Evolutionary conservation across 2,888 invertebrate species (phyloP), one percentile per base, ranked within the genome.

Genomic region (Apotomis betuletana): DNA sequence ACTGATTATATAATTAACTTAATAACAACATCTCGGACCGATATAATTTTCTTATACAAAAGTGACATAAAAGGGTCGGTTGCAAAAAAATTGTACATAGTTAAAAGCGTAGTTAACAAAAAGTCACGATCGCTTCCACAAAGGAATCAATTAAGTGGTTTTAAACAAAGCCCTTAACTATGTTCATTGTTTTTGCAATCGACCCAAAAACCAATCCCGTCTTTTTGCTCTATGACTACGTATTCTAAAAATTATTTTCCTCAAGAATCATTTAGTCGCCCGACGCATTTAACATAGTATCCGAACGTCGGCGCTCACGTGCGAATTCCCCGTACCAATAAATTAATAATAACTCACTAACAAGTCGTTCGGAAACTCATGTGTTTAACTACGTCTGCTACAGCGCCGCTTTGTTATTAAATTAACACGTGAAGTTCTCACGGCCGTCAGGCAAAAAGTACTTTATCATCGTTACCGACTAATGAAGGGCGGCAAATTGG

Each of bases 261-360:
- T 54, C 4, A 49, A 61, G 36, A 6, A 27, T 15, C 55, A 3
- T 15, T 38, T n/a, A n/a, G n/a, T 13, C 38, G 63, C 52, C 55
- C 27, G 15, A 55, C 64, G 5, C 41, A 54, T 55, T 64, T 64
- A 44, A 64, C 54, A 41, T 38, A 60, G 60, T 57, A 70, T 52
- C 51, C 15, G 15, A 49, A n/a, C 63, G 65, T 51, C 57, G 58
- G 65, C 13, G 69, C 69, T 77, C 75, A 77, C 75, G 75, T 75
- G 77, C 74, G 62, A 81, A 82, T 83, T 82, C 79, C 76, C 51
- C 54, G 73, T 63, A 75, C 80, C 79, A 83, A 80, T 87, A 85
- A 89, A 89, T 88, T 89, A 87, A 85, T 88, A 84, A 83, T 81
- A 76, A 75, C 76, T 57, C 76, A 81, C 87, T 89, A 89, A 90